These are phyloP conservation scores for Platycheirus rosarum DNA, from an alignment of 2,888 invertebrate species.

Conservation along the genomic window DNA sequence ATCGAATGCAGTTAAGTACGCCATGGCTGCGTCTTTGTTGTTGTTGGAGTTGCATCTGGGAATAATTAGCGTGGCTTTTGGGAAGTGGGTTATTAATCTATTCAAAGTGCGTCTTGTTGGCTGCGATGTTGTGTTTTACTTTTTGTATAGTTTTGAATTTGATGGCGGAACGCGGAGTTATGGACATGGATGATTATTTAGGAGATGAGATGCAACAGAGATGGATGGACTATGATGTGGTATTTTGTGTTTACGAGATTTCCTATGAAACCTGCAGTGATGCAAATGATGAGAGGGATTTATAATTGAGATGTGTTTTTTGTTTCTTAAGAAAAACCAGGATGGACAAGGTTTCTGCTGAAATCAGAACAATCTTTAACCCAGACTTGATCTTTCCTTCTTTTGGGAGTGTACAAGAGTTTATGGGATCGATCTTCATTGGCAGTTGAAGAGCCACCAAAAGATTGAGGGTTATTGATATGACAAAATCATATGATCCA, in stretches of 20 bases:
- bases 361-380: too few relatives aligned
- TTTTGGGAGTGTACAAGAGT: too few relatives aligned
- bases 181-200: slow-evolving; percentile 50
- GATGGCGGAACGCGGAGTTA: slow-evolving; percentile 41
- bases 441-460: too few relatives aligned
- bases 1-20: slow-evolving; percentile 70
- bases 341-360: too few relatives aligned
- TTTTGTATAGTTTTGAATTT: slow-evolving; percentile 9
- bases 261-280: slow-evolving; percentile 19
- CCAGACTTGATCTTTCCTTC: too few relatives aligned
- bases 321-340: slow-evolving; percentile 4
- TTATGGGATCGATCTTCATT: too few relatives aligned
- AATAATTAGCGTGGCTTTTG: slow-evolving; percentile 68
- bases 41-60: slow-evolving; percentile 43
- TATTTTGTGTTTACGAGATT: slow-evolving; percentile 35
- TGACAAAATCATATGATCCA: too few relatives aligned
- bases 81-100: slow-evolving; percentile 67
- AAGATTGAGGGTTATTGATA: too few relatives aligned
- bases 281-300: slow-evolving; percentile 16
- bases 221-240: slow-evolving; percentile 8
- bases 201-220: slow-evolving; percentile 29
- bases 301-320: slow-evolving; percentile 27
- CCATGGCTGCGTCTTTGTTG: slow-evolving; percentile 21
- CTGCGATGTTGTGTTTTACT: slow-evolving; percentile 22
- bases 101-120: slow-evolving; percentile 64